These are phyloP conservation scores for Carassius gibelio DNA, from an alignment of 2,113 vertebrate species.

Conservation along the genomic window DNA sequence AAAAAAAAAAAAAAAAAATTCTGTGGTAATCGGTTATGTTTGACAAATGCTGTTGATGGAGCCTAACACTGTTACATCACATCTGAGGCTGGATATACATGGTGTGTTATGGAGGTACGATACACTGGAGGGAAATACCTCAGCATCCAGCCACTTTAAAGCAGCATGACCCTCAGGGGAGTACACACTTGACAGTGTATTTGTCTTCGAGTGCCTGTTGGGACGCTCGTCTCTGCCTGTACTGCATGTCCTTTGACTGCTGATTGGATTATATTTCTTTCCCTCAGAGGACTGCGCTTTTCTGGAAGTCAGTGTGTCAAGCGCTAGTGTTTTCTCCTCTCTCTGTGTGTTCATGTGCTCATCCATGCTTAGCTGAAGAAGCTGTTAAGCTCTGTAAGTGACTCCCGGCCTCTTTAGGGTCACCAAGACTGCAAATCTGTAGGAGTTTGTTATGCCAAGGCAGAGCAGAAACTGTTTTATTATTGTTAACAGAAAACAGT, in stretches of 20 bases:
- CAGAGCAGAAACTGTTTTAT: constrained; percentile 33
- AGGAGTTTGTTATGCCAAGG: constrained; percentile 58
- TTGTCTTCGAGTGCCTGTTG: constrained; percentile 61
- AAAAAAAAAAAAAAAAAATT: neutral
- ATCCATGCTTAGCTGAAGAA: constrained; percentile 22
- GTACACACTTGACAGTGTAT: constrained; percentile 34
- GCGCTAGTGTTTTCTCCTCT: constrained; percentile 26
- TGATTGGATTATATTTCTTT: constrained; percentile 64
- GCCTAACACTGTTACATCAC: neutral
- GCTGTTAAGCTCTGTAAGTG: constrained; percentile 54
- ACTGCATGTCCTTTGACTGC: constrained; percentile 73
- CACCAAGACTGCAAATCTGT: constrained; percentile 47
- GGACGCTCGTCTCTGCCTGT: constrained; percentile 72
- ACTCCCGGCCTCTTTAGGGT: constrained; percentile 52
- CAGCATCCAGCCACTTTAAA: constrained; percentile 14
- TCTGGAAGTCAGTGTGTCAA: constrained; percentile 54
- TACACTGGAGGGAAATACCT: constrained; percentile 15
- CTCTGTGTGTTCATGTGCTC: constrained; percentile 29
- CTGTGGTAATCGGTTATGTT: neutral
- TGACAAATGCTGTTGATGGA: neutral
- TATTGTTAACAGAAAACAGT: constrained; percentile 44
- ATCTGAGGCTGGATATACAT: constrained; percentile 46
- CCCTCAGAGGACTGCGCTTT: constrained; percentile 52
- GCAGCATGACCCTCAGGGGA: constrained; percentile 15
- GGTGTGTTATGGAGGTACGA: constrained; percentile 34